phyloP scores from a whole-genome alignment of 2,797 vertebrate species.

The Schizopygopsis malacanthus region DNA sequence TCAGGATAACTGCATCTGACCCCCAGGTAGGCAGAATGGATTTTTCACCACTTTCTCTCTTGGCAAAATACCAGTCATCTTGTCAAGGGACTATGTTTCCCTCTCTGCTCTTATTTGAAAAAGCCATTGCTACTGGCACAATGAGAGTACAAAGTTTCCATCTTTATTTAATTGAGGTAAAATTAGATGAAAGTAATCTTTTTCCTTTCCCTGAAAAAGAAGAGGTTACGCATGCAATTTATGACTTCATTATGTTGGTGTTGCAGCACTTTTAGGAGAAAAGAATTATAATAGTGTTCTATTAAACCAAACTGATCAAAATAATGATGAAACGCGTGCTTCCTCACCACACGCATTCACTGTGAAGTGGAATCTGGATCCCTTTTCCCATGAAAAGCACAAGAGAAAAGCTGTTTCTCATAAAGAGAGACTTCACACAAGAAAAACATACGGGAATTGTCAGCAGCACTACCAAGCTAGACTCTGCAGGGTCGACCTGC shows the following conservation, averaged over 20 bases:
- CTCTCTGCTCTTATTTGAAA: constrained; percentile 40
- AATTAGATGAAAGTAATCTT: constrained; percentile 61
- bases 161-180: constrained; percentile 67
- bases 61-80: constrained; percentile 57
- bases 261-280: constrained; percentile 54
- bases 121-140: constrained; percentile 66
- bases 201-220: constrained; percentile 48
- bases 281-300: constrained; percentile 58
- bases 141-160: constrained; percentile 61
- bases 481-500: constrained; percentile 50
- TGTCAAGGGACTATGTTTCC: constrained; percentile 38
- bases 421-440: constrained; percentile 60
- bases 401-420: constrained; percentile 67
- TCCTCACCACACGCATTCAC: constrained; percentile 43
- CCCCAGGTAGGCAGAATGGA: constrained; percentile 64
- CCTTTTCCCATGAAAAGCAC: constrained; percentile 56
- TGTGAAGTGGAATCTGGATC: constrained; percentile 48
- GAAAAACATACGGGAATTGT: constrained; percentile 63
- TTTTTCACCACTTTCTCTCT: constrained; percentile 50
- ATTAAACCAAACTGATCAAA: constrained; percentile 61
- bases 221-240: constrained; percentile 56
- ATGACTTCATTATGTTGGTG: constrained; percentile 61
- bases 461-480: constrained; percentile 53
- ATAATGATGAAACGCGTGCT: constrained; percentile 55
- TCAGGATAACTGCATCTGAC: constrained; percentile 57